Conservation (phyloP, 2,888 invertebrate species). For the Drosophila pullipes region DNA sequence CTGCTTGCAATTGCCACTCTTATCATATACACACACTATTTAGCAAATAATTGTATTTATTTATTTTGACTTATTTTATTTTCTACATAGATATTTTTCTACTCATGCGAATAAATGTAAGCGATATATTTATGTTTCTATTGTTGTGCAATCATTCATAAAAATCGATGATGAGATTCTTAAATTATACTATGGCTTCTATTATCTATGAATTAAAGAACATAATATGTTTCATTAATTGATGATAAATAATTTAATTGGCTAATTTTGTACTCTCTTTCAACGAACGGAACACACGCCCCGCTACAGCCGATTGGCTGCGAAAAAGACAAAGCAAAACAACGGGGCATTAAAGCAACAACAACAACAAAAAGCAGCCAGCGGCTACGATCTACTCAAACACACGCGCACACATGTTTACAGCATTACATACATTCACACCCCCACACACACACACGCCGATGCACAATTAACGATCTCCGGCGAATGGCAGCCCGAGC, state of each 20-base stretch:
- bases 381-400: slow-evolving; percentile 45
- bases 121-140: not conserved
- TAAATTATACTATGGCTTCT: not conserved
- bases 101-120: not conserved
- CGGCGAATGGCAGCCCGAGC: slow-evolving; percentile 65
- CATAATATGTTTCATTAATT: not conserved
- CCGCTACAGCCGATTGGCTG: slow-evolving; percentile 41
- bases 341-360: slow-evolving; percentile 18
- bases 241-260: not conserved
- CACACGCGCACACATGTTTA: slow-evolving; percentile 6
- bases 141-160: not conserved
- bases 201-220: not conserved
- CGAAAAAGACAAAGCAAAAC: slow-evolving; percentile 41
- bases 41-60: not conserved
- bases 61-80: not conserved
- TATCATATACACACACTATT: slow-evolving; percentile 22
- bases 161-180: not conserved
- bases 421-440: slow-evolving; percentile 13
- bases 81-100: not conserved
- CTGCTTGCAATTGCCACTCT: not conserved
- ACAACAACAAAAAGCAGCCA: not conserved
- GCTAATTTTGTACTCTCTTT: not conserved
- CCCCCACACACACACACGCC: slow-evolving; percentile 6
- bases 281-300: slow-evolving; percentile 16
- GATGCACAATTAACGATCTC: slow-evolving; percentile 60